Base-by-base conservation (phyloP, 2,797 vertebrate genomes). In the Spatula clypeata region DNA sequence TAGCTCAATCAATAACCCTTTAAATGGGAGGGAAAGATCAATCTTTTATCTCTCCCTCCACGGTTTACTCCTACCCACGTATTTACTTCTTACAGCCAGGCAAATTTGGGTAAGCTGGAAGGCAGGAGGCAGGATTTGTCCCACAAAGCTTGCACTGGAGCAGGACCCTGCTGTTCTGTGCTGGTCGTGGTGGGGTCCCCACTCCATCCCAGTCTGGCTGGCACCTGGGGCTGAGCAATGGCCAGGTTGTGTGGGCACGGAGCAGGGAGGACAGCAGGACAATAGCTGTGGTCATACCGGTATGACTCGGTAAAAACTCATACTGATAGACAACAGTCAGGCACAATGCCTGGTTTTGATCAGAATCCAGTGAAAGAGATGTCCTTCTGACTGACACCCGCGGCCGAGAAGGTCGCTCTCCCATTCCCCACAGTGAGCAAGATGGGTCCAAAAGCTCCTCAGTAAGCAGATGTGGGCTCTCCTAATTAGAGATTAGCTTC, bases 1-100 rank as follows among this genome's bases (percentile, higher is more conserved):
- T 60, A 94, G 53, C 62, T 89, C 74, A 85, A 94, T 91, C 90
- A 85, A 92, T 87, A 92, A 38, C 16, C 24, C 51, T 89, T 91
- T 77, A 53, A 96, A 87, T 23, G 47, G 26, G 57, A 95, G 23
- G 23, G 57, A 74, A 89, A 79, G 65, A 96, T 86, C 84, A 88
- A 91, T 90, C 36, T 77, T 54, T 67, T 61, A 54, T 65, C 58
- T 72, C 53, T 61, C 66, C 53, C 19, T 79, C 40, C 9, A 3
- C 14, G 34, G 45, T 11, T 81, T 38, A 36, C 13, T 60, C 34
- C 55, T 70, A 5, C 26, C 21, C 14, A 32, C 47, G 23, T 21
- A 42, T n/a, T 67, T 60, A 32, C 4, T 53, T 62, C 38, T 62
- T 44, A 17, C 2, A 77, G 32, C 10, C 60, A 32, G n/a, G 58